A percentile compares a stretch with the other conserved stretches of the same genome.
Evolutionary conservation across 1,140 invertebrate genomes (phyloP).

Genomic region (Anoplolepis gracilipes): DNA sequence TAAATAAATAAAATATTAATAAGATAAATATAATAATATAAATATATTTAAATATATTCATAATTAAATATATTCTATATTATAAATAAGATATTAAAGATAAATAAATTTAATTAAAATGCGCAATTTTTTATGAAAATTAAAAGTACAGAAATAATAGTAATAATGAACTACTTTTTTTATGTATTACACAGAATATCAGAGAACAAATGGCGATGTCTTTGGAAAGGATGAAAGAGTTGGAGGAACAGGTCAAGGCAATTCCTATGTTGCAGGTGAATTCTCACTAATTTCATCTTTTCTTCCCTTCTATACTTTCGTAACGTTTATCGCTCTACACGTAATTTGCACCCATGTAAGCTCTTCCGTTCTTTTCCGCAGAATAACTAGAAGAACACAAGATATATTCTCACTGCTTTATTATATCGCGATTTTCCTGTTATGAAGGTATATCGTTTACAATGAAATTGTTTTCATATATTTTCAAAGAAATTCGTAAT

Average conservation of each 20-base stretch:
- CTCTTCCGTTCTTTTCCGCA: constrained; percentile 45
- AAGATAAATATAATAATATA: too few relatives aligned
- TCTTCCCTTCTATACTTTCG: constrained; percentile 20
- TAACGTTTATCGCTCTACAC: constrained; percentile 33
- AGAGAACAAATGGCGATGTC: constrained; percentile 92
- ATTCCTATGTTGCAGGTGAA: constrained; percentile 93
- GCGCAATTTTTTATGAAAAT: neutral
- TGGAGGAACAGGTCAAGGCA: constrained; percentile 94
- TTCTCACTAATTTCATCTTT: constrained; percentile 35
- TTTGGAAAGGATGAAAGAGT: constrained; percentile 91
- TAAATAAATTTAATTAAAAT: neutral
- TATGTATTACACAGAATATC: constrained; percentile 85
- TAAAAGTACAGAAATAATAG: neutral
- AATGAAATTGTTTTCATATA: neutral
- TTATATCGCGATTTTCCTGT: constrained; percentile 37
- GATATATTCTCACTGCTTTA: constrained; percentile 27
- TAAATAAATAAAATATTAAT: neutral
- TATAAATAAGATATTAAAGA: too few relatives aligned
- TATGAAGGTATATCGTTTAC: neutral
- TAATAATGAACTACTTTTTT: constrained; percentile 3
- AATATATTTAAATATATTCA: too few relatives aligned
- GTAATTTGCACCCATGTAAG: constrained; percentile 46
- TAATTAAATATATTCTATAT: too few relatives aligned
- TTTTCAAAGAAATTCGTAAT: neutral
- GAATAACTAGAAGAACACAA: neutral